Conservation (phyloP, 2,888 invertebrate genomes). For the Nomada lathburiana region DNA sequence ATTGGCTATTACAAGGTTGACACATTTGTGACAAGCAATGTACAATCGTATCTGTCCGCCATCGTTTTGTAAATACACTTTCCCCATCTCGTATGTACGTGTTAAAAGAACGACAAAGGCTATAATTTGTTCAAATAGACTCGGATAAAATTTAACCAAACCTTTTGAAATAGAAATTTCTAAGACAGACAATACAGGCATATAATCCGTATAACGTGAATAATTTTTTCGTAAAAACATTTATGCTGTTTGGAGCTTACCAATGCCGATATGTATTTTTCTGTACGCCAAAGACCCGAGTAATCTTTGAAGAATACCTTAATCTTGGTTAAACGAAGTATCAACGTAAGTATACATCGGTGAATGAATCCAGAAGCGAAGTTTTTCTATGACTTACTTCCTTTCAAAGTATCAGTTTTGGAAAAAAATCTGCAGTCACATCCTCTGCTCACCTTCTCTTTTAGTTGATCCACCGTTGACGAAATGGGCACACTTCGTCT, state of each 20-base stretch:
- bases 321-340: background rate
- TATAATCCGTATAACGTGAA: background rate
- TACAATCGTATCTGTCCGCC: slow-evolving; percentile 65
- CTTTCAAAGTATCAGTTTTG: slow-evolving; percentile 1
- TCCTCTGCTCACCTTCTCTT: slow-evolving; percentile 70
- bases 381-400: background rate
- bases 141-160: background rate
- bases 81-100: slow-evolving; percentile 43
- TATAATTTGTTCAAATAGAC: background rate
- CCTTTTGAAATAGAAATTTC: background rate
- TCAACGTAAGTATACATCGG: background rate
- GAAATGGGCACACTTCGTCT: slow-evolving; percentile 54
- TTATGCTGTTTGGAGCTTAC: slow-evolving; percentile 33
- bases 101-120: slow-evolving; percentile 11
- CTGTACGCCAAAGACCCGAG: background rate
- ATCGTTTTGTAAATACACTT: slow-evolving; percentile 67
- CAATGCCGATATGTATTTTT: slow-evolving; percentile 39
- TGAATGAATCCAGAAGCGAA: background rate
- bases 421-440: slow-evolving; percentile 55
- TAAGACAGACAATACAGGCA: background rate
- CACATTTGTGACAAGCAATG: slow-evolving; percentile 79
- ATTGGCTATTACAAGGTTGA: slow-evolving; percentile 67
- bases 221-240: slow-evolving; percentile 38
- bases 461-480: slow-evolving; percentile 54
- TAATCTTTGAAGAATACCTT: slow-evolving; percentile 3